These are phyloP conservation scores for Drosophila macrospina DNA, from an alignment of 2,888 invertebrate species.

Conservation along the genomic window DNA sequence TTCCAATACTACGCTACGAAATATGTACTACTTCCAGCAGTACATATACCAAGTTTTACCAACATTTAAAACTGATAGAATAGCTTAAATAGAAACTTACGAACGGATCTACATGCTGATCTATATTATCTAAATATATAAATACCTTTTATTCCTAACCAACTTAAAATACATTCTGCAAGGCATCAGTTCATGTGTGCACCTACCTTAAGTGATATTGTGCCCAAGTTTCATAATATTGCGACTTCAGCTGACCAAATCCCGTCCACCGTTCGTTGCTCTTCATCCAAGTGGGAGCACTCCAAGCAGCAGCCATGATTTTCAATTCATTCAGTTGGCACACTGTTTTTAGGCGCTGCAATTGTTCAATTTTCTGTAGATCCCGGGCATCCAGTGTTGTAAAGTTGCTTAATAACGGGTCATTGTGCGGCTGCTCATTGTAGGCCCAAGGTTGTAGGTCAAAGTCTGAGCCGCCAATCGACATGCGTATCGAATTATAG, in stretches of 20 bases:
- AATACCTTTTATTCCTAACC: too few relatives aligned
- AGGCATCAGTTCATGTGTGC: too few relatives aligned
- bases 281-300: constrained; percentile 91
- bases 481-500: constrained; percentile 92
- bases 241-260: constrained; percentile 86
- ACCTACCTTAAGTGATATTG: constrained; percentile 91
- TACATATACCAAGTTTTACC: too few relatives aligned
- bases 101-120: too few relatives aligned
- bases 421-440: constrained; percentile 88
- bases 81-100: too few relatives aligned
- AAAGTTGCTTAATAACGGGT: constrained; percentile 88
- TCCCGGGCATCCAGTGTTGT: constrained; percentile 84
- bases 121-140: too few relatives aligned
- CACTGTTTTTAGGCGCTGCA: constrained; percentile 75
- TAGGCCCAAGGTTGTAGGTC: constrained; percentile 93
- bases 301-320: constrained; percentile 87
- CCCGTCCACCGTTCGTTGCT: constrained; percentile 87
- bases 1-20: too few relatives aligned
- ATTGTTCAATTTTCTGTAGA: constrained; percentile 80
- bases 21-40: too few relatives aligned
- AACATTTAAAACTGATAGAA: too few relatives aligned
- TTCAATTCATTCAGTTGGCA: constrained; percentile 72
- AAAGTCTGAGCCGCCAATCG: constrained; percentile 95
- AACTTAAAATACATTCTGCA: too few relatives aligned
- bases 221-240: constrained; percentile 92